These are phyloP conservation scores for Marmota flaviventris DNA, from an alignment of 2,113 vertebrate species.

Conservation along the genomic window DNA sequence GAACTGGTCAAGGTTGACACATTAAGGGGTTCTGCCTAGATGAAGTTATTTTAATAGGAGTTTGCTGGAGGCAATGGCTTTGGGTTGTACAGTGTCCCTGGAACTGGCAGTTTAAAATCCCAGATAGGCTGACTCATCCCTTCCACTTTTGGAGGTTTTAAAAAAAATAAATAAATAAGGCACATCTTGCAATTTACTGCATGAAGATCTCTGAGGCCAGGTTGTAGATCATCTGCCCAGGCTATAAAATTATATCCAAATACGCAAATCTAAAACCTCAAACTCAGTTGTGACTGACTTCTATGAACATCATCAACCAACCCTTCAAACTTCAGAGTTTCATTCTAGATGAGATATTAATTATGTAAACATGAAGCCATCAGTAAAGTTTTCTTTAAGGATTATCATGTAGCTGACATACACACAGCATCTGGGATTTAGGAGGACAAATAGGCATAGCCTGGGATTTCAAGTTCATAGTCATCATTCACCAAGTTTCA, in stretches of 20 bases:
- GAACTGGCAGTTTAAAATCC: constrained; percentile 64
- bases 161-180: constrained; percentile 63
- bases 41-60: constrained; percentile 73
- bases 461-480: not conserved
- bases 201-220: constrained; percentile 73
- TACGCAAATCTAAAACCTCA: constrained; percentile 61
- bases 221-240: constrained; percentile 78
- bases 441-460: not conserved
- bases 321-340: not conserved
- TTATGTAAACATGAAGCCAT: not conserved
- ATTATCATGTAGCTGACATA: not conserved
- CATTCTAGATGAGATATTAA: constrained; percentile 27
- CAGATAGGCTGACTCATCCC: constrained; percentile 80
- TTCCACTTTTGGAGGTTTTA: constrained; percentile 68
- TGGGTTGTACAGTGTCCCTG: constrained; percentile 63
- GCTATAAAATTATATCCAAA: constrained; percentile 71
- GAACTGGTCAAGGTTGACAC: constrained; percentile 56
- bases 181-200: constrained; percentile 76
- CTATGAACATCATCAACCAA: not conserved
- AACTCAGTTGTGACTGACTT: constrained; percentile 31
- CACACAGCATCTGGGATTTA: not conserved
- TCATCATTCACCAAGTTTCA: not conserved
- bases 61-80: constrained; percentile 62
- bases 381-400: not conserved
- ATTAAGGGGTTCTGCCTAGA: constrained; percentile 9